These are phyloP conservation scores for Pseudomyrmex gracilis DNA, from an alignment of 1,140 invertebrate genomes.

Conservation along the genomic window DNA sequence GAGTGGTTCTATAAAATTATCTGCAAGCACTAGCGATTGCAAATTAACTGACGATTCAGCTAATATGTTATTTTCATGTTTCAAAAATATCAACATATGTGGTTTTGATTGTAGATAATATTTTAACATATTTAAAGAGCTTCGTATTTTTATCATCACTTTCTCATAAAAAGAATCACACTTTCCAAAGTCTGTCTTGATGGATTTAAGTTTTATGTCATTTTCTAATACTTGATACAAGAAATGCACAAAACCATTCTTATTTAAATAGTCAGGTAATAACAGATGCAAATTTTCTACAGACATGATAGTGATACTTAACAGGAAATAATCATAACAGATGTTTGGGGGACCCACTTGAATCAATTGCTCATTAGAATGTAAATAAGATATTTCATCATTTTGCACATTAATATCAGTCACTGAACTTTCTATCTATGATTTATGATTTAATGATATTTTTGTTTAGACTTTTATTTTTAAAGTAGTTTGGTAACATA, in stretches of 20 bases:
- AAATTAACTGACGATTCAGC: slow-evolving; percentile 79
- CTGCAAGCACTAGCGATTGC: slow-evolving; percentile 73
- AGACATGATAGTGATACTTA: slow-evolving; percentile 77
- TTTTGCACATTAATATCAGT: slow-evolving; percentile 24
- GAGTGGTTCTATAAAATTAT: slow-evolving; percentile 74
- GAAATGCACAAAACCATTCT: slow-evolving; percentile 70
- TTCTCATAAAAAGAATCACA: slow-evolving; percentile 79
- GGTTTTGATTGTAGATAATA: slow-evolving; percentile 79
- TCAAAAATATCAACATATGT: slow-evolving; percentile 78
- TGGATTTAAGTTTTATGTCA: slow-evolving; percentile 77
- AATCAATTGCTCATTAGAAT: slow-evolving; percentile 80
- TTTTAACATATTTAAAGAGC: slow-evolving; percentile 76
- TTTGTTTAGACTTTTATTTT: not conserved
- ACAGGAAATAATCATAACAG: slow-evolving; percentile 79
- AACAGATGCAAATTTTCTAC: slow-evolving; percentile 75
- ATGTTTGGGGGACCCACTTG: slow-evolving; percentile 79
- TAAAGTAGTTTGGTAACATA: not conserved
- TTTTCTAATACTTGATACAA: slow-evolving; percentile 80
- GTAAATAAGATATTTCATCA: slow-evolving; percentile 70
- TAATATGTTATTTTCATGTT: slow-evolving; percentile 73
- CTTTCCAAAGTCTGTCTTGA: slow-evolving; percentile 71
- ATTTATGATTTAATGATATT: slow-evolving; percentile 3
- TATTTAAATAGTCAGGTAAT: slow-evolving; percentile 65
- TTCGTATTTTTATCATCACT: slow-evolving; percentile 80
- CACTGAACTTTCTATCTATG: slow-evolving; percentile 48